phyloP scores from a whole-genome alignment of 1,140 invertebrate species.

The Telenomus remus region DNA sequence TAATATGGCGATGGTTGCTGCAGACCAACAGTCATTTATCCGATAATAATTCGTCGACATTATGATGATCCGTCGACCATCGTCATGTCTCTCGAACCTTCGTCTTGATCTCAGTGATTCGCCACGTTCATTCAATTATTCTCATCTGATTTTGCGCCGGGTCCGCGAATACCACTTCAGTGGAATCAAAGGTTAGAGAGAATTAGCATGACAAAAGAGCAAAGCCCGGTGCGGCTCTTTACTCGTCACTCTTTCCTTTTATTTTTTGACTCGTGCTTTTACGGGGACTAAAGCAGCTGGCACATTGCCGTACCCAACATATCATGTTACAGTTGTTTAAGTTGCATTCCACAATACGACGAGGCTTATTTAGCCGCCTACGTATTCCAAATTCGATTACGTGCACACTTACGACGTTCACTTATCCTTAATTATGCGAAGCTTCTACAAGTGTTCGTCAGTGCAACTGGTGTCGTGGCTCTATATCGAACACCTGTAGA shows the following conservation, averaged over 20 bases:
- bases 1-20: no score
- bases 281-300: slow-evolving; percentile 72
- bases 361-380: slow-evolving; percentile 41
- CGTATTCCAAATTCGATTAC: slow-evolving; percentile 52
- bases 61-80: no score
- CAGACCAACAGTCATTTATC: no score
- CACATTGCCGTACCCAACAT: slow-evolving; percentile 66
- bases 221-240: slow-evolving; percentile 37
- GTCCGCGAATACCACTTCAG: slow-evolving; percentile 39
- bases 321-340: slow-evolving; percentile 55
- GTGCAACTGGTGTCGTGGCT: slow-evolving; percentile 7
- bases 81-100: no score
- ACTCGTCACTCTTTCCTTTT: slow-evolving; percentile 41
- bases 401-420: slow-evolving; percentile 56
- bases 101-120: no score
- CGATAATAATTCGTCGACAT: no score
- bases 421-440: slow-evolving; percentile 38
- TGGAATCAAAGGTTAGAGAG: slow-evolving; percentile 34
- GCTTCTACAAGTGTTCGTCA: slow-evolving; percentile 20
- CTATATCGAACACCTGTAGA: slow-evolving; percentile 17
- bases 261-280: slow-evolving; percentile 57
- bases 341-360: slow-evolving; percentile 56
- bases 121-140: background rate
- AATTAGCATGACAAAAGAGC: slow-evolving; percentile 54
- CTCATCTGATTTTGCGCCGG: slow-evolving; percentile 38